Percentiles rank a stretch among this genome's conserved stretches.
These are phyloP conservation scores for Clarias platycephalus DNA, from an alignment of 2,797 vertebrate genomes.

Conservation along the genomic window DNA sequence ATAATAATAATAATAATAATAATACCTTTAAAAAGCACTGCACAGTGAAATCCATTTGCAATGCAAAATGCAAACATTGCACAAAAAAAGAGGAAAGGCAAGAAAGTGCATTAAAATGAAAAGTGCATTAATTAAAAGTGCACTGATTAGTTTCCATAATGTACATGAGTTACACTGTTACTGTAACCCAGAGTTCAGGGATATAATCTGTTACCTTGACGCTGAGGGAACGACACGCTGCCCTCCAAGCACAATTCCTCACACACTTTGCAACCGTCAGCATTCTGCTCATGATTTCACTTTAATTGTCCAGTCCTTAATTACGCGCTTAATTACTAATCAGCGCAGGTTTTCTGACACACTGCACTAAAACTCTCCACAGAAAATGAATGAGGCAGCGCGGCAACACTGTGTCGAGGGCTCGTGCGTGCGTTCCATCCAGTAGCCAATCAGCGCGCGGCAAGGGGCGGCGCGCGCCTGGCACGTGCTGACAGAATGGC, in stretches of 20 bases:
- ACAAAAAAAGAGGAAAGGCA: too few relatives aligned
- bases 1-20: too few relatives aligned
- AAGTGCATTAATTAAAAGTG: too few relatives aligned
- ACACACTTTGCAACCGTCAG: not conserved
- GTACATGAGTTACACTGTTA: not conserved
- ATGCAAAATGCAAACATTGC: too few relatives aligned
- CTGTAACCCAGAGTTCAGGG: not conserved
- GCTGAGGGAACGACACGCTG: not conserved
- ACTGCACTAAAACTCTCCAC: fast-evolving
- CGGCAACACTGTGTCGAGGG: not conserved
- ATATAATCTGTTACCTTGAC: not conserved
- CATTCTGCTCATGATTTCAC: not conserved
- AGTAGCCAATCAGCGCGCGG: not conserved
- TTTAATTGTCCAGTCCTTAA: too few relatives aligned
- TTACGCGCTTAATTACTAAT: not conserved
- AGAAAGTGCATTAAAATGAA: too few relatives aligned
- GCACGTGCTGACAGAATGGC: not conserved
- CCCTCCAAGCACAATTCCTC: not conserved
- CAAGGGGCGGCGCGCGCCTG: not conserved
- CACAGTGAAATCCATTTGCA: too few relatives aligned
- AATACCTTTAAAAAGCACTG: too few relatives aligned
- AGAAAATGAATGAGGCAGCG: too few relatives aligned
- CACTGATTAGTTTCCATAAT: not conserved
- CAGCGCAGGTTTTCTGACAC: fast-evolving
- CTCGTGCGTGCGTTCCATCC: not conserved